Evolutionary conservation across 2,113 vertebrate genomes (phyloP), one percentile per base, ranked within the genome.

Genomic region (Aptenodytes patagonicus): DNA sequence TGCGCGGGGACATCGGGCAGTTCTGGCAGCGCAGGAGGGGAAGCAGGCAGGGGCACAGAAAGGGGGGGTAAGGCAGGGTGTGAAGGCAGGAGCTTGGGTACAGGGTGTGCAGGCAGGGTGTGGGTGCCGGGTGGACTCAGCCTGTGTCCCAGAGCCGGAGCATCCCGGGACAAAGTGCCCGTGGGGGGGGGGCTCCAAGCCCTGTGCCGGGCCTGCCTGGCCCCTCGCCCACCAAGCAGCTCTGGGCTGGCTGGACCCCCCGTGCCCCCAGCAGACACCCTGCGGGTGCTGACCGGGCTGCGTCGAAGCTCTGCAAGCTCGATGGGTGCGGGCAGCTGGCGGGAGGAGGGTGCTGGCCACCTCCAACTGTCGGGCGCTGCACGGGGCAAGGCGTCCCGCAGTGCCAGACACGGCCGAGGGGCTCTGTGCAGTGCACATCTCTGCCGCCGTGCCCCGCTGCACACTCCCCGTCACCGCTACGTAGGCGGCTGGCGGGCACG

Each of bases 1-100:
- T 17, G 49, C 18, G 0, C 1, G 7, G 61, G 31, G 77, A 20
- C 36, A 54, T 13, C 3, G 6, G 17, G 29, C 5, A 2, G 31
- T 3, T 13, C 47, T 10, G 77, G 61, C 36, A 42, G 72, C 12
- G 5, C 17, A 34, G 49, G 69, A 31, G 32, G 34, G 44, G 26
- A 21, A 32, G 47, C 24, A 32, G 57, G 58, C 16, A 24, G 34
- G 19, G 57, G 7, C 1, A 20, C 3, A 57, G 7, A 10, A 6
- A 9, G 14, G 29, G 32, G 52, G 24, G 26, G 38, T 40, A 16
- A 26, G 26, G 54, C 52, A 54, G 52, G 52, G 52, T 17, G 36
- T 58, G 32, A 5, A 22, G 57, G 57, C 32, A 58, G 57, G 57
- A 34, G 14, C 6, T 40, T 40, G 40, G 40, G 32, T 58, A 13